Evolutionary conservation across 2,888 invertebrate genomes (phyloP).

Genomic region (Hirtodrosophila trivittata): DNA sequence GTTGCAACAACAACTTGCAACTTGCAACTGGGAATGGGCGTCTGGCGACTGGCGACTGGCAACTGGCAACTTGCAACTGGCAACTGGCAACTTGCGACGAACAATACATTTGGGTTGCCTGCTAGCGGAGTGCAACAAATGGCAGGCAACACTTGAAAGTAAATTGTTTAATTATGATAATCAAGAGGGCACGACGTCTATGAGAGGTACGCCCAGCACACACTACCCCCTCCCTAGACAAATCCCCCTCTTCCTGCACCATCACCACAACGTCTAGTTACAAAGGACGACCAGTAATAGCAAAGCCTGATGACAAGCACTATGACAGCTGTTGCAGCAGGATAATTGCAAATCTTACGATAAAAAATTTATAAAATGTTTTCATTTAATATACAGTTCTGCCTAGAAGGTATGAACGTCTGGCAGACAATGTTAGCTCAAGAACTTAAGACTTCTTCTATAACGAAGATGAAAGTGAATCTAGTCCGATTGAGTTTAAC

Average conservation of each 20-base stretch:
- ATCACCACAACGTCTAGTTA: too few species aligned
- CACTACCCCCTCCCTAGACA: not conserved
- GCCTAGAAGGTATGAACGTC: too few species aligned
- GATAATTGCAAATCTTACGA: too few species aligned
- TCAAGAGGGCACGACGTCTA: constrained; percentile 44
- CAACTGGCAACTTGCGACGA: constrained; percentile 16
- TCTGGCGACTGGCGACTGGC: not conserved
- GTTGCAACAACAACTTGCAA: constrained; percentile 12
- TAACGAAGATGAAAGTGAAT: too few species aligned
- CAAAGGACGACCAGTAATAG: too few species aligned
- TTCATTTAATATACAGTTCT: too few species aligned
- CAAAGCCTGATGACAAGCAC: not conserved
- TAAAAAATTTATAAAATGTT: too few species aligned
- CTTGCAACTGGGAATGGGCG: constrained; percentile 24
- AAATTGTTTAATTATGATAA: constrained; percentile 77
- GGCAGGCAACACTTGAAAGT: constrained; percentile 64
- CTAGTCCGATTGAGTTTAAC: too few species aligned
- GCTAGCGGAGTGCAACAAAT: constrained; percentile 61
- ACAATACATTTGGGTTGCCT: constrained; percentile 26
- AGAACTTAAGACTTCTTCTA: too few species aligned
- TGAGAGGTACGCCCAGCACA: not conserved
- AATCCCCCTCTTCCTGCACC: too few species aligned
- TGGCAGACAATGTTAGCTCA: too few species aligned
- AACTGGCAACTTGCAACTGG: constrained; percentile 16
- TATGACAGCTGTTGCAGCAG: not conserved